These are phyloP conservation scores for Macrocentrus cingulum DNA, from an alignment of 1,140 invertebrate genomes.

Conservation along the genomic window DNA sequence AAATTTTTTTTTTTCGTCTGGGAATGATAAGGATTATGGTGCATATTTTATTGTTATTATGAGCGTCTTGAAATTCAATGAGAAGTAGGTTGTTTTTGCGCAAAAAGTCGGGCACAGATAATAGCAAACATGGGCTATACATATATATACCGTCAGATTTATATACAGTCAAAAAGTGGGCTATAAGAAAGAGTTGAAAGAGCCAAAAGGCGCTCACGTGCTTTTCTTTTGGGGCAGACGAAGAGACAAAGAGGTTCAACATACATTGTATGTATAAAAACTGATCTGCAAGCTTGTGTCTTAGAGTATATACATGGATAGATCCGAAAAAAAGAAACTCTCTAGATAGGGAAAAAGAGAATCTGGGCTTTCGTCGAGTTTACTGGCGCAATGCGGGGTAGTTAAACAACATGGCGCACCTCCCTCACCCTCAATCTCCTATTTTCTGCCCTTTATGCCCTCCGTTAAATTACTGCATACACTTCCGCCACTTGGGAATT, in stretches of 20 bases:
- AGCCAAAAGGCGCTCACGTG: too few species aligned
- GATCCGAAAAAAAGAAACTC: neutral
- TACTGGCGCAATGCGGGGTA: constrained; percentile 55
- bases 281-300: too few species aligned
- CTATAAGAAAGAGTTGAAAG: neutral
- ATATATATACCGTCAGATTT: neutral
- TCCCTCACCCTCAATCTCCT: constrained; percentile 19
- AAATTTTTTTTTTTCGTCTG: too few species aligned
- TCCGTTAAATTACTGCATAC: neutral
- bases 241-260: too few species aligned
- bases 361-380: constrained; percentile 47
- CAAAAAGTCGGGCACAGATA: neutral
- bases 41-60: too few species aligned
- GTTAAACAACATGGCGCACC: constrained; percentile 54
- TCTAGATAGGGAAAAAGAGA: constrained; percentile 1
- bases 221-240: too few species aligned
- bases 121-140: neutral
- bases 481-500: constrained; percentile 15
- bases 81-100: too few species aligned
- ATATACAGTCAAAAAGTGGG: constrained; percentile 1
- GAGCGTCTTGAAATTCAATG: too few species aligned
- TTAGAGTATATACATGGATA: too few species aligned
- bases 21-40: too few species aligned
- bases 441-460: constrained; percentile 28
- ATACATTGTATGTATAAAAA: too few species aligned